A percentile compares a stretch with the other conserved stretches of the same genome.
Conservation (phyloP, 2,888 invertebrate genomes). For the Ectropis crepuscularia region DNA sequence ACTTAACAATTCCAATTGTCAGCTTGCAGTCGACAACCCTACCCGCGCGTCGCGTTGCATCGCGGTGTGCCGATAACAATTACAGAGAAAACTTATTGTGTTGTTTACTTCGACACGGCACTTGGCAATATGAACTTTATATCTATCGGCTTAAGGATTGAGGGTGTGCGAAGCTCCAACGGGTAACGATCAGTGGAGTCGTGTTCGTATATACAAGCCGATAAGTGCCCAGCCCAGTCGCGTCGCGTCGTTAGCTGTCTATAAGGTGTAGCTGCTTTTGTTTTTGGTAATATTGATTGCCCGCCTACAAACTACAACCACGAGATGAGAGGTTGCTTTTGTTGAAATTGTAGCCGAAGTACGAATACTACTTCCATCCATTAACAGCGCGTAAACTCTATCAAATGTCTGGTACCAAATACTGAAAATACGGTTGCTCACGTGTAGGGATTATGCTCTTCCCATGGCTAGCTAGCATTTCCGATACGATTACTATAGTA, state of each 20-base stretch:
- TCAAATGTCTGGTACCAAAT: too few species aligned
- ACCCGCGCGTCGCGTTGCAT: conserved; percentile 48
- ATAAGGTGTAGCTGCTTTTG: conserved; percentile 4
- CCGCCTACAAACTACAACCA: too few species aligned
- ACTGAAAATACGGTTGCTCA: too few species aligned
- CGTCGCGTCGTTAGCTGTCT: conserved; percentile 17
- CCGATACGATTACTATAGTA: too few species aligned
- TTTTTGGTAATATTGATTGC: conserved; percentile 1
- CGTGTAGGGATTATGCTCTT: too few species aligned
- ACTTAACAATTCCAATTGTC: conserved; percentile 19
- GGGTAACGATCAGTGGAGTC: conserved; percentile 42
- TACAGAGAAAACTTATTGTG: conserved; percentile 69
- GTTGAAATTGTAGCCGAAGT: too few species aligned
- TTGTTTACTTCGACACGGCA: conserved; percentile 46
- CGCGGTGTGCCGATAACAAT: conserved; percentile 72
- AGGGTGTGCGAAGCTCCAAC: conserved; percentile 25
- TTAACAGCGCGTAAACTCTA: too few species aligned
- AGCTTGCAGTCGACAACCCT: conserved; percentile 46
- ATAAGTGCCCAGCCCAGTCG: conserved; percentile 11
- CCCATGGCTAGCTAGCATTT: too few species aligned
- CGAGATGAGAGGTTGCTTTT: too few species aligned
- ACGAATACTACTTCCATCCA: too few species aligned
- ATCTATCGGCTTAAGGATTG: not conserved
- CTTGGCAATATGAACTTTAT: conserved; percentile 42
- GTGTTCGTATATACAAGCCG: conserved; percentile 32